These are phyloP conservation scores for Hemibagrus guttatus DNA, from an alignment of 2,797 vertebrate species.

Conservation along the genomic window DNA sequence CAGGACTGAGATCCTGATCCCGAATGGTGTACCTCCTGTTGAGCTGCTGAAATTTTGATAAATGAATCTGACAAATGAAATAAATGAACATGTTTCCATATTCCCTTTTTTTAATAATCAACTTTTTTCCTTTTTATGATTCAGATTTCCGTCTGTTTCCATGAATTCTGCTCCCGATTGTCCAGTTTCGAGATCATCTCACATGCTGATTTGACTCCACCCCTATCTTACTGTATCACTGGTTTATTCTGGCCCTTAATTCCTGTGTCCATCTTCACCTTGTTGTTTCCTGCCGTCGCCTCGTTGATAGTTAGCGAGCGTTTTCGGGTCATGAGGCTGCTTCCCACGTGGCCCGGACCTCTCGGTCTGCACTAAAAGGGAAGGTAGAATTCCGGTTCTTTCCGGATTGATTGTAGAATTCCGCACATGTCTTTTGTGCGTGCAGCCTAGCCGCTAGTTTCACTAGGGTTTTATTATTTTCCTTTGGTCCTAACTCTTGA, in stretches of 20 bases:
- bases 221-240: background rate
- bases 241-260: background rate
- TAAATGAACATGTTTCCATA: background rate
- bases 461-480: background rate
- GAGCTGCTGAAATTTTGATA: background rate
- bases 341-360: background rate
- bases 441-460: background rate
- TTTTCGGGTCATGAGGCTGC: background rate
- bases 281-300: background rate
- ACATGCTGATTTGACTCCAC: background rate
- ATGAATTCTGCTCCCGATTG: background rate
- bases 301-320: background rate
- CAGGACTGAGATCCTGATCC: background rate
- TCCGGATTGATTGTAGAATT: background rate
- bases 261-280: background rate
- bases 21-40: background rate
- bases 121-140: background rate
- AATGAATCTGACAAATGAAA: background rate
- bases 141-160: background rate
- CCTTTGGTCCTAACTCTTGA: background rate
- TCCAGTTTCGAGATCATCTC: background rate
- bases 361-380: background rate
- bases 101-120: background rate
- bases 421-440: background rate
- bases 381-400: background rate